Conservation (phyloP, 2,113 vertebrate genomes). For the Scolopax mira region DNA sequence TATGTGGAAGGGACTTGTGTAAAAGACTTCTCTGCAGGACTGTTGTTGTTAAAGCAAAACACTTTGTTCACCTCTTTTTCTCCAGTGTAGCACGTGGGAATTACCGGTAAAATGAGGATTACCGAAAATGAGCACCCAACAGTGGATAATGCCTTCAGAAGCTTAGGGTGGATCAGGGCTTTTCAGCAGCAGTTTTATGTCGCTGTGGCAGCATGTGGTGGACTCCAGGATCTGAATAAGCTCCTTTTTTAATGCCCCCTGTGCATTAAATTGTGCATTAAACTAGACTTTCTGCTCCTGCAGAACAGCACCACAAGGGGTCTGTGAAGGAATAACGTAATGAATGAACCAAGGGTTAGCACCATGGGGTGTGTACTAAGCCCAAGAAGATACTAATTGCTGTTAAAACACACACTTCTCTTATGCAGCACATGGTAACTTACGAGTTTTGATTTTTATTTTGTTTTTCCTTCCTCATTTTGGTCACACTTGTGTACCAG, state of each 20-base stretch:
- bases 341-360: background rate
- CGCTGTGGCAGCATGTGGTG: background rate
- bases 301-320: no score
- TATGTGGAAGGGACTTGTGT: background rate
- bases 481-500: fast-evolving
- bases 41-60: background rate
- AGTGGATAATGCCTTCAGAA: background rate
- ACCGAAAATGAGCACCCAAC: background rate
- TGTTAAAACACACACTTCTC: background rate
- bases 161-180: background rate
- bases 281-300: background rate
- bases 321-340: background rate
- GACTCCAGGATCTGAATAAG: background rate
- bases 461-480: background rate
- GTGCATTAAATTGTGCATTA: background rate
- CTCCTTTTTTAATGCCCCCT: background rate
- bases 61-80: background rate
- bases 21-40: background rate
- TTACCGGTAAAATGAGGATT: background rate
- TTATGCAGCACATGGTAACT: background rate
- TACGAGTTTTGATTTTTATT: no score
- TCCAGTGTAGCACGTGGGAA: background rate
- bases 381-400: background rate
- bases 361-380: background rate
- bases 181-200: background rate